These are phyloP conservation scores for Tenthredo scrophulariae DNA, from an alignment of 2,888 invertebrate genomes.

Conservation along the genomic window DNA sequence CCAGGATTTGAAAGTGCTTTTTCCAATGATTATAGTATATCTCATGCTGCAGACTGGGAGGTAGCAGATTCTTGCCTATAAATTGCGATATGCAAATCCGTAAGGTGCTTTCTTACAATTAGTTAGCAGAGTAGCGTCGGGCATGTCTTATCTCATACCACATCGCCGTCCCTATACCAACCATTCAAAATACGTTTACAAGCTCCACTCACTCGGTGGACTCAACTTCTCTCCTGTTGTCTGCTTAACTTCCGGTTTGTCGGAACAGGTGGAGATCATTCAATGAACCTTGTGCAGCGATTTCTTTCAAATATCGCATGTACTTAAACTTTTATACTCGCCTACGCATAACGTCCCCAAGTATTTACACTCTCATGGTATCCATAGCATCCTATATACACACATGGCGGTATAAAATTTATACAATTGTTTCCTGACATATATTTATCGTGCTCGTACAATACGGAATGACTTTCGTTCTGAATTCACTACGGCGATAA, in stretches of 20 bases:
- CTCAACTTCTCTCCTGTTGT: constrained; percentile 60
- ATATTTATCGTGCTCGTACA: background rate
- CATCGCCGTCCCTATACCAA: background rate
- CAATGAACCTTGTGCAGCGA: background rate
- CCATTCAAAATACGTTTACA: constrained; percentile 10
- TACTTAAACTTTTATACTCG: constrained; percentile 23
- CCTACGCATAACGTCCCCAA: background rate
- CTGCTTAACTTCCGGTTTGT: constrained; percentile 68
- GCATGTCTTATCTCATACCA: constrained; percentile 13
- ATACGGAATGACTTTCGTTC: background rate
- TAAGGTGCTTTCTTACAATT: constrained; percentile 58
- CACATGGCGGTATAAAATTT: background rate
- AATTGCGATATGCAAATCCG: constrained; percentile 73
- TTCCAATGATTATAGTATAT: background rate
- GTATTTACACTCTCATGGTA: background rate
- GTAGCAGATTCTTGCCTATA: constrained; percentile 65
- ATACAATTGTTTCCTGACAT: background rate
- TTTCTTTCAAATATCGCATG: constrained; percentile 5
- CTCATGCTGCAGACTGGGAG: constrained; percentile 54
- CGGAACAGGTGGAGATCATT: constrained; percentile 48
- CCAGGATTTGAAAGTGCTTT: constrained; percentile 15
- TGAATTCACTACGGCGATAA: background rate
- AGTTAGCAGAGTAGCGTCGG: background rate
- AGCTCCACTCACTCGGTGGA: background rate
- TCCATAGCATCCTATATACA: background rate